phyloP scores from a whole-genome alignment of 2,797 vertebrate genomes.

The Lepidocolaptes lacrymiger region DNA sequence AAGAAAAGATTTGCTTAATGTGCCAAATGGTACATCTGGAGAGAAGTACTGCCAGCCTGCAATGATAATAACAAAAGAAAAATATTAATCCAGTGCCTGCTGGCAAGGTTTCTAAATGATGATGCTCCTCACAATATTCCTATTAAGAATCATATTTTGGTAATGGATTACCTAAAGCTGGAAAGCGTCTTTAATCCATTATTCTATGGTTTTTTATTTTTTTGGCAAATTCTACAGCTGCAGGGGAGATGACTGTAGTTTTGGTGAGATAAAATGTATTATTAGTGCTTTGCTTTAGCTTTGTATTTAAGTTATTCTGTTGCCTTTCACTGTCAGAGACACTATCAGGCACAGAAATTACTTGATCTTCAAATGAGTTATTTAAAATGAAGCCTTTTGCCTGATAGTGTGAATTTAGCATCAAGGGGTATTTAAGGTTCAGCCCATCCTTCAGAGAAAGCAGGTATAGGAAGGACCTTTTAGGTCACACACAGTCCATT shows the following conservation, averaged over 20 bases:
- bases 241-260: conserved; percentile 73
- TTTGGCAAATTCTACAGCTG: conserved; percentile 71
- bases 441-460: not conserved
- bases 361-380: not conserved
- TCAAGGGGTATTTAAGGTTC: not conserved
- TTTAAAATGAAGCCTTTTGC: not conserved
- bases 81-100: conserved; percentile 47
- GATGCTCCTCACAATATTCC: conserved; percentile 74
- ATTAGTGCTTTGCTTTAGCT: conserved; percentile 81
- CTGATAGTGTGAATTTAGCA: not conserved
- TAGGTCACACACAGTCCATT: not conserved
- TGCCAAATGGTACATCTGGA: conserved; percentile 88
- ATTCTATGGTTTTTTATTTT: conserved; percentile 74
- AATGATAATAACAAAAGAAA: conserved; percentile 63
- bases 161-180: conserved; percentile 57
- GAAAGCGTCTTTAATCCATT: conserved; percentile 82
- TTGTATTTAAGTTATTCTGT: conserved; percentile 79
- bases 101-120: conserved; percentile 75
- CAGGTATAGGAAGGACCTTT: not conserved
- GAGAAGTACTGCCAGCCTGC: conserved; percentile 73
- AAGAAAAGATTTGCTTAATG: conserved; percentile 77
- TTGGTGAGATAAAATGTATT: conserved; percentile 80
- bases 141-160: conserved; percentile 72
- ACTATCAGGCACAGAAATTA: not conserved
- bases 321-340: conserved; percentile 79